Base-by-base conservation (phyloP, 2,888 invertebrate species). In the Rhyacophila evoluta region DNA sequence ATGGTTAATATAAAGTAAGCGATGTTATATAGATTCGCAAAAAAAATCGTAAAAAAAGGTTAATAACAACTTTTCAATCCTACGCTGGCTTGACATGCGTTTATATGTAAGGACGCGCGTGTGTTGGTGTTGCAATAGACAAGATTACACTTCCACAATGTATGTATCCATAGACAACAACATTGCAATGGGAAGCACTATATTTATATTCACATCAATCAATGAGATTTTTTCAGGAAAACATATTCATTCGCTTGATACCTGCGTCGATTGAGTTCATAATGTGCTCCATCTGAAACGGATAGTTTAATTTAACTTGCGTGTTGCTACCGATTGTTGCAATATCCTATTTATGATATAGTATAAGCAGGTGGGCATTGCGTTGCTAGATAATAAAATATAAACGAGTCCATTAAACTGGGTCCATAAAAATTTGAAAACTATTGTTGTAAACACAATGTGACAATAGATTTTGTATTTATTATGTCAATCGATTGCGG, bases 171-270 rank as follows among this genome's bases (percentile, higher is more conserved):
- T 55, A 55, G 55, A 33, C 19, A 55, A 33, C 19, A 55, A 55
- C 19, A 55, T 55, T 55, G 55, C 55, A 55, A 55, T 55, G 55
- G 55, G 55, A 55, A 55, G 55, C 25, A 55, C 55, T 55, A 55
- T 55, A 19, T 8, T 55, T 55, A 55, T 55, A 19, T 8, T 55
- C 55, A 55, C 55, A 2, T 55, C 25, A 12, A 2, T 55, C 25
- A 12, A 8, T 55, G 0, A 8, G 25, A 55, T 55, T 25, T 55
- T 55, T 10, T 10, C n/a, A 12, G 19, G 8, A 19, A 41, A 3
- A 41, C 12, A 4, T 2, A 39, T 1, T n/a, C n/a, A n/a, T n/a
- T n/a, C n/a, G n/a, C n/a, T n/a, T n/a, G n/a, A n/a, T n/a, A n/a
- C n/a, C n/a, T n/a, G n/a, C n/a, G n/a, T n/a, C n/a, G n/a, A n/a